Percentiles rank a stretch among this genome's conserved stretches.
Conservation (phyloP, 2,888 invertebrate species). For the Oligia fasciuncula region DNA sequence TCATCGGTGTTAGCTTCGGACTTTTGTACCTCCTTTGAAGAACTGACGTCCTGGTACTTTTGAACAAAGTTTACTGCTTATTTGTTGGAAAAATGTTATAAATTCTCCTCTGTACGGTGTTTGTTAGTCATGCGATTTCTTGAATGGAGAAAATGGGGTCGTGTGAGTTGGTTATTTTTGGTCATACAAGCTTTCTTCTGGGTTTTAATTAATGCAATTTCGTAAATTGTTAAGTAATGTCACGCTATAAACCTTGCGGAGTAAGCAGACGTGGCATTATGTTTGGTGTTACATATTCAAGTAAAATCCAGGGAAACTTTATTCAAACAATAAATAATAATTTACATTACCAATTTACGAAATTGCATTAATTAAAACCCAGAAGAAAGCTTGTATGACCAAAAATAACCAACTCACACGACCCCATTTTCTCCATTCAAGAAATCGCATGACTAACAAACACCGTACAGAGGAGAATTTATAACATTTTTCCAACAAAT, state of each 20-base stretch:
- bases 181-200: background rate
- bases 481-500: slow-evolving; percentile 27
- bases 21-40: slow-evolving; percentile 33
- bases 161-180: background rate
- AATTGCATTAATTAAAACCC: background rate
- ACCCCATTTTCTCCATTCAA: slow-evolving; percentile 21
- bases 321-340: too few relatives aligned
- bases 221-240: slow-evolving; percentile 31
- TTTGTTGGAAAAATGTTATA: slow-evolving; percentile 27
- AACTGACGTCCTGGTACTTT: slow-evolving; percentile 43
- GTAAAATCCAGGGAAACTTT: background rate
- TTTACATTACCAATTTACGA: background rate
- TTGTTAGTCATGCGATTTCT: slow-evolving; percentile 17
- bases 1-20: slow-evolving; percentile 41
- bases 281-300: background rate
- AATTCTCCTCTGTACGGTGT: slow-evolving; percentile 27
- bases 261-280: background rate
- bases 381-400: background rate
- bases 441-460: slow-evolving; percentile 16
- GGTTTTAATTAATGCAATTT: background rate
- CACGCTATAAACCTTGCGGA: background rate
- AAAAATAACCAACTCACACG: background rate
- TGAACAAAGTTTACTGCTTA: slow-evolving; percentile 43
- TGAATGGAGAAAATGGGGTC: slow-evolving; percentile 19
- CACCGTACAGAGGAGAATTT: slow-evolving; percentile 31